Conservation (phyloP, 2,888 invertebrate species). For the Ganaspis brasiliensis region DNA sequence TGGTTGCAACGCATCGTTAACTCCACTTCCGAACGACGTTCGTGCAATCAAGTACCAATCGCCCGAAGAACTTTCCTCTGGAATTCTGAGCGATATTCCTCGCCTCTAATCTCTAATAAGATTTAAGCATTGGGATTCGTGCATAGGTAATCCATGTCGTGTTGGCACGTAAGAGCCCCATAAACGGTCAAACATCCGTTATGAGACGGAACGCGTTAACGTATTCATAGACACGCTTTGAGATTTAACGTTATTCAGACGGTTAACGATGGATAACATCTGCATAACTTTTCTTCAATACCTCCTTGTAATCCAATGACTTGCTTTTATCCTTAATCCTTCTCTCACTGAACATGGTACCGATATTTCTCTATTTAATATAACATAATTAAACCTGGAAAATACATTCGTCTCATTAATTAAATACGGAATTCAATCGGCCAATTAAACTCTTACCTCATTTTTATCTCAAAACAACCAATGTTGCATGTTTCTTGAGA, state of each 20-base stretch:
- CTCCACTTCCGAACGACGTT: conserved; percentile 13
- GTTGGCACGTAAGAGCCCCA: conserved; percentile 38
- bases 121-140: conserved; percentile 43
- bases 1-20: conserved; percentile 25
- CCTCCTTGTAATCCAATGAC: conserved; percentile 21
- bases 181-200: conserved; percentile 42
- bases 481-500: too few species aligned
- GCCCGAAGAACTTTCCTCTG: conserved; percentile 3
- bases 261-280: conserved; percentile 41
- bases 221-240: conserved; percentile 39
- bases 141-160: conserved; percentile 44
- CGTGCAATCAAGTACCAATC: conserved; percentile 30
- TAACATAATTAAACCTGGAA: neutral
- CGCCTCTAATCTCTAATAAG: conserved; percentile 44
- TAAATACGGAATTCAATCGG: neutral
- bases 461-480: too few species aligned
- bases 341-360: neutral
- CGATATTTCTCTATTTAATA: neutral
- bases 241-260: conserved; percentile 23
- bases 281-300: conserved; percentile 34
- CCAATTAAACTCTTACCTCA: too few species aligned
- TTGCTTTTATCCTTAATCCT: conserved; percentile 21
- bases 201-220: conserved; percentile 38
- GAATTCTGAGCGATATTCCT: conserved; percentile 39
- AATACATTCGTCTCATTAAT: neutral